Evolutionary conservation across 2,113 vertebrate genomes (phyloP).

Genomic region (Puma concolor): DNA sequence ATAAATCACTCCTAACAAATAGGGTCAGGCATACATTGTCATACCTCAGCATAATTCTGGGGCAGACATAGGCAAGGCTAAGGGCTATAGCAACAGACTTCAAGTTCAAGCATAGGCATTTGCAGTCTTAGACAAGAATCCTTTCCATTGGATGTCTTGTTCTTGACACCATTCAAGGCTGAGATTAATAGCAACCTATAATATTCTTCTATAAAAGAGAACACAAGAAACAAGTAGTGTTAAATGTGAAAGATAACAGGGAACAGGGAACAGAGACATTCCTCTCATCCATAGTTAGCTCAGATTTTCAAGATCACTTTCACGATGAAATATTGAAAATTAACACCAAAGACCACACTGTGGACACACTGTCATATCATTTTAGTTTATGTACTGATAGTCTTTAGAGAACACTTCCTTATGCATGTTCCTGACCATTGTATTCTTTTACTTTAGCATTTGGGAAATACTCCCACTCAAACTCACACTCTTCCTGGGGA

Average conservation of each 20-base stretch:
- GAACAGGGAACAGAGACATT: rapidly evolving
- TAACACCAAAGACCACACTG: background rate
- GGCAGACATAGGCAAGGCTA: background rate
- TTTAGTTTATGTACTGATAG: background rate
- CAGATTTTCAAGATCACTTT: background rate
- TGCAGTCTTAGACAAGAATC: background rate
- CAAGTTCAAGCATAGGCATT: background rate
- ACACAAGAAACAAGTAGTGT: rapidly evolving
- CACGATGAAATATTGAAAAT: background rate
- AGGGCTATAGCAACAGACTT: background rate
- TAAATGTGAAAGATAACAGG: background rate
- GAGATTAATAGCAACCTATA: background rate
- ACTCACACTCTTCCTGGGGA: background rate
- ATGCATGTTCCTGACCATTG: background rate
- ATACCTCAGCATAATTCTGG: background rate
- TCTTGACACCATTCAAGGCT: background rate
- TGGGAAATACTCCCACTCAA: background rate
- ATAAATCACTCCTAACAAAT: background rate
- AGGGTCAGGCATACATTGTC: background rate
- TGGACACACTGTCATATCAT: background rate
- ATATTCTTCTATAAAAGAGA: background rate
- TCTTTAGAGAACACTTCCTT: background rate
- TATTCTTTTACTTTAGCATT: background rate
- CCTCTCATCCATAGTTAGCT: background rate
- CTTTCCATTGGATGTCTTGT: background rate